Evolutionary conservation across 1,140 invertebrate genomes (phyloP), one percentile per base, ranked within the genome.

Genomic region (Heliconius eleuchia): DNA sequence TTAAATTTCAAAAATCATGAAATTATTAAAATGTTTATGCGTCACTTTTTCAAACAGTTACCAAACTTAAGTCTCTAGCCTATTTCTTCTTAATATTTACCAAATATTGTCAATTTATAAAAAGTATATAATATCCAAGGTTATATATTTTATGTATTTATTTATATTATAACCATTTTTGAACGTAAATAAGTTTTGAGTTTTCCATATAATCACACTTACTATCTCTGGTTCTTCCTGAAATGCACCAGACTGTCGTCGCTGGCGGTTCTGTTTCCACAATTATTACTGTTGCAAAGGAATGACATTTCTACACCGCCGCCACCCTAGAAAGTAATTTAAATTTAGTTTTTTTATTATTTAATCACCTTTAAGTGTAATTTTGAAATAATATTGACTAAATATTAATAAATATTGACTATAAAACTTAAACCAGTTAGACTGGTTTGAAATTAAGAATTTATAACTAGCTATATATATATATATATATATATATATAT

Each of bases 301-400:
- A 92, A 94, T 39, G 92, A 92, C 92, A 94, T 94, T 84, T 94
- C 92, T n/a, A 93, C 91, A 0, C 90, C 86, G 34, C 93, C 92
- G 11, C 86, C 88, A 34, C 90, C 88, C 92, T 93, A 74, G 8
- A 60, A 66, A 16, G 11, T 27, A 13, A 13, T 11, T 4, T 66
- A 66, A 66, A 66, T 66, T 9, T 27, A 2, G 30, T 30, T 57
- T 3, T 60, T 66, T 34, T 34, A 34, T 66, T 27, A 13, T 66
- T 66, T 23, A 30, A 66, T 23, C 60, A 27, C 4, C 3, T 57
- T n/a, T 57, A 9, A 7, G 18, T 6, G 50, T 52, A 18, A 7
- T 42, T 42, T 13, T 34, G 4, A 42, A 23, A 23, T 23, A 23
- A 23, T 23, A 42, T 13, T 4, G 11, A 23, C 23, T 23, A 42